Evolutionary conservation across 2,113 vertebrate genomes (phyloP).

Genomic region (Amblyopsis rosae): DNA sequence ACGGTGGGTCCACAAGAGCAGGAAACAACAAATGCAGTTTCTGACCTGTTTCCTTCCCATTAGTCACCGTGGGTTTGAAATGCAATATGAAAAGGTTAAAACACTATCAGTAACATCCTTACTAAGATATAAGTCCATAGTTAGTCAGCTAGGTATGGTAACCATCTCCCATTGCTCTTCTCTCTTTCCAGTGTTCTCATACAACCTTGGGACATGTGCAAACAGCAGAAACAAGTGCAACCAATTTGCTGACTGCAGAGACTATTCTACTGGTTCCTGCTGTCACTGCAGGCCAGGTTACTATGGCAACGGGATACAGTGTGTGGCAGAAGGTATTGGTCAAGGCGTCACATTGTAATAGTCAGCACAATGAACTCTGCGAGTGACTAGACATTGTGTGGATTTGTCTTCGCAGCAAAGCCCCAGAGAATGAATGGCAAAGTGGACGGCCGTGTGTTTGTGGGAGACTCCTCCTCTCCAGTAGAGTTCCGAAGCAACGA

Average conservation of each 20-base stretch:
- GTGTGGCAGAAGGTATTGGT: constrained; percentile 87
- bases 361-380: not conserved
- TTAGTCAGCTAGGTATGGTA: not conserved
- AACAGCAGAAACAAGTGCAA: constrained; percentile 88
- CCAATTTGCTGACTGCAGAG: constrained; percentile 85
- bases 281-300: constrained; percentile 89
- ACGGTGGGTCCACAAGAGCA: constrained; percentile 72
- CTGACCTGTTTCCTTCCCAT: constrained; percentile 61
- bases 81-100: not conserved
- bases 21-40: constrained; percentile 63
- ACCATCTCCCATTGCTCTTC: not conserved
- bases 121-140: too few relatives aligned
- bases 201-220: constrained; percentile 85
- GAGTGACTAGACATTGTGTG: not conserved
- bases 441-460: constrained; percentile 84
- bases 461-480: constrained; percentile 79
- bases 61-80: not conserved
- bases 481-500: constrained; percentile 85
- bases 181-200: constrained; percentile 86
- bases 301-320: constrained; percentile 91
- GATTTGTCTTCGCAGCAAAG: constrained; percentile 76
- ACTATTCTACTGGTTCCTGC: constrained; percentile 87
- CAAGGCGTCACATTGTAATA: not conserved
- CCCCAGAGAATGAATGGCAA: constrained; percentile 95
- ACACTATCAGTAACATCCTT: not conserved